Base-by-base conservation (phyloP, 2,888 invertebrate species). In the Tachina grossa region DNA sequence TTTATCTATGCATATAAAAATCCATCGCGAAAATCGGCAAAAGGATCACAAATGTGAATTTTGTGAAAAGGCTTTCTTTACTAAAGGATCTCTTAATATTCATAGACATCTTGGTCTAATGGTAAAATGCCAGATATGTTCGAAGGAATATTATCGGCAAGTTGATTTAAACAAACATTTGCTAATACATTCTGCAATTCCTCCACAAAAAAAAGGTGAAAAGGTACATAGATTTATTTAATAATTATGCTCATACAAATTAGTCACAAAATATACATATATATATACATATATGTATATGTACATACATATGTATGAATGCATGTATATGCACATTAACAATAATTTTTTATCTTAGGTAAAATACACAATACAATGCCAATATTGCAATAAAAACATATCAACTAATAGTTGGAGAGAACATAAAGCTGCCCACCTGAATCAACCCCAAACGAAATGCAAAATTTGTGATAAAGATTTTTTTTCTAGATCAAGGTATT, bases 51-150 rank as follows among this genome's bases (percentile, higher is more conserved):
- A 87, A 53, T 88, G 88, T 19, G 57, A 87, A 31, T 63, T 84
- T 69, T 88, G 88, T 83, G 71, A 80, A 45, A 86, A 86, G 72
- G 80, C 85, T 57, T 88, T 88, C 14, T 87, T 84, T 47, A 71
- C 84, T 66, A 86, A 87, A 63, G 87, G 88, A 22, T 88, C 83
- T 47, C 71, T 87, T 11, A 88, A 88, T 83, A 83, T 88, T 57
- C 88, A 88, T 59, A 71, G 76, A 49, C 83, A 84, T 65, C 69
- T 84, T 49, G 83, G 79, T 31, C 68, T 43, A 55, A 84, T 79
- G 83, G 45, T 79, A 4, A 14, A 61, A 71, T 84, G 83, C 13
- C 63, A 53, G 6, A 10, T 79, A 31, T 84, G 83, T 5, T 45
- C 83, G 45, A 84, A 84, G 19, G 79, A 84, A 65, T 84, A 31